phyloP scores from a whole-genome alignment of 2,113 vertebrate species.

The Rostratula benghalensis region DNA sequence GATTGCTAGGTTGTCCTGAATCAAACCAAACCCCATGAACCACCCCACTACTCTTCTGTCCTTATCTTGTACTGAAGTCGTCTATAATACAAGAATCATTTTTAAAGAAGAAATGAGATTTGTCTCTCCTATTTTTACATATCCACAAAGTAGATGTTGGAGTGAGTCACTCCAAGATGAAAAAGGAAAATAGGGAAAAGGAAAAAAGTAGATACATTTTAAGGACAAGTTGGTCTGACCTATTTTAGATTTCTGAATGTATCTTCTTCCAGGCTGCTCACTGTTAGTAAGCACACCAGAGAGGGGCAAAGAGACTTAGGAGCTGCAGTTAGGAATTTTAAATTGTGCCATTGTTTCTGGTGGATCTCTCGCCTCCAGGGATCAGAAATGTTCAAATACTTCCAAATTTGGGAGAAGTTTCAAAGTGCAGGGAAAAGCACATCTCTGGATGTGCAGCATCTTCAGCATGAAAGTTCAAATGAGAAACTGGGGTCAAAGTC shows the following conservation, averaged over 20 bases:
- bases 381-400: not conserved
- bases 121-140: not conserved
- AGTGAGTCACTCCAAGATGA: not conserved
- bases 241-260: not conserved
- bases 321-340: not conserved
- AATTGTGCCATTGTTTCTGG: not conserved
- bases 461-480: not conserved
- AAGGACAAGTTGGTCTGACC: not conserved
- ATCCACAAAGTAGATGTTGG: not conserved
- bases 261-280: not conserved
- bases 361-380: not conserved
- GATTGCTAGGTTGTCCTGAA: not conserved
- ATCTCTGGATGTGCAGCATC: not conserved
- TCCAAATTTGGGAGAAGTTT: not conserved
- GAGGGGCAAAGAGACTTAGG: not conserved
- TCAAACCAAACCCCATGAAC: not conserved
- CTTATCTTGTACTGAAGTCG: not conserved
- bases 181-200: not conserved
- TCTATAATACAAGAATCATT: not conserved
- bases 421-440: not conserved
- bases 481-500: not conserved
- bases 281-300: fast-evolving
- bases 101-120: not conserved
- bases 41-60: not conserved
- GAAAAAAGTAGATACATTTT: not conserved